Conservation (phyloP, 2,888 invertebrate genomes). For the Aquatica leii region DNA sequence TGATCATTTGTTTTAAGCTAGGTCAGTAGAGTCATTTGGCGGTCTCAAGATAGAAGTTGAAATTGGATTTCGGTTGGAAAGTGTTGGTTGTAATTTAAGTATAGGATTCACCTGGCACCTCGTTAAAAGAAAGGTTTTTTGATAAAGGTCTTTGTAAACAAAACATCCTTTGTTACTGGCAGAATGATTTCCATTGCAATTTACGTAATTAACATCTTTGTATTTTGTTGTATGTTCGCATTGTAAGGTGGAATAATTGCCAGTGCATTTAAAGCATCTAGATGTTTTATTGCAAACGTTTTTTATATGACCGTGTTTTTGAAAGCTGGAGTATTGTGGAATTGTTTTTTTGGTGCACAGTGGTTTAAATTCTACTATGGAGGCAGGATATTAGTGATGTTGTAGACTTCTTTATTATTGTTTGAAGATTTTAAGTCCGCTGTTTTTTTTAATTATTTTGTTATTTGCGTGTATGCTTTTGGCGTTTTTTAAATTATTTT, state of each 20-base stretch:
- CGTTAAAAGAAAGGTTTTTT: not conserved
- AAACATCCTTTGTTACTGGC: too few species aligned
- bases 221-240: not conserved
- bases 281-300: conserved; percentile 6
- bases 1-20: conserved; percentile 4
- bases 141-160: too few species aligned
- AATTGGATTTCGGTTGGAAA: conserved; percentile 12
- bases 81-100: conserved; percentile 8
- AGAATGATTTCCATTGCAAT: too few species aligned
- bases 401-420: not conserved
- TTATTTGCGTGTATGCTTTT: conserved; percentile 10
- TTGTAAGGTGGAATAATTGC: not conserved
- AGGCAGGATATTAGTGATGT: conserved; percentile 9
- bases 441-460: conserved; percentile 1
- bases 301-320: conserved; percentile 13
- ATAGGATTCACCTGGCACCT: conserved; percentile 7
- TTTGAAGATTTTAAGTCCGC: conserved; percentile 12
- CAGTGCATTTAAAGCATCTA: conserved; percentile 11
- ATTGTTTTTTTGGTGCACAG: conserved; percentile 11
- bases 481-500: conserved; percentile 19
- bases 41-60: not conserved
- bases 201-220: conserved; percentile 5
- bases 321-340: conserved; percentile 6
- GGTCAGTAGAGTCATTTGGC: conserved; percentile 9
- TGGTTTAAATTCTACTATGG: conserved; percentile 15